Conservation (phyloP, 2,113 vertebrate species). For the Telmatochromis brachygnathus region DNA sequence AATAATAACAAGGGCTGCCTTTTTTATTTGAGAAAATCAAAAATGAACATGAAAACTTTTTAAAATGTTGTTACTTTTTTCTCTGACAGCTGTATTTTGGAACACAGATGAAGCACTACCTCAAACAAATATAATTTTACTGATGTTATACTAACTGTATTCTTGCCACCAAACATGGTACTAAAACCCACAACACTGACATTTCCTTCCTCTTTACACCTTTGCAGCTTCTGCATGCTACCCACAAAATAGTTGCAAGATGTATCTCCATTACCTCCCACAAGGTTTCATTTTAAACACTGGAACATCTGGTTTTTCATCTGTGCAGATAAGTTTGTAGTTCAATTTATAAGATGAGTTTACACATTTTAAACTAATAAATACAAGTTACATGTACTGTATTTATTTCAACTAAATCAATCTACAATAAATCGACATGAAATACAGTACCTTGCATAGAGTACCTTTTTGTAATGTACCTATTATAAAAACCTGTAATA, state of each 20-base stretch:
- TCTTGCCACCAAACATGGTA: not conserved
- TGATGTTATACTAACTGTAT: not conserved
- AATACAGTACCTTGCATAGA: not conserved
- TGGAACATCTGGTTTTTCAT: not conserved
- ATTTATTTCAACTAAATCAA: not conserved
- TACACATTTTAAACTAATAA: not conserved
- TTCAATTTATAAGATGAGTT: not conserved
- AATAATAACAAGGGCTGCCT: fast-evolving
- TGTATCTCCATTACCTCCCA: not conserved
- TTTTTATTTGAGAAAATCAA: not conserved
- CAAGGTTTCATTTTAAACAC: not conserved
- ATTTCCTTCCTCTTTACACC: not conserved
- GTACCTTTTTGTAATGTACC: not conserved
- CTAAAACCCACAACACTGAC: not conserved
- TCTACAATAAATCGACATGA: not conserved
- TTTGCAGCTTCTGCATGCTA: not conserved
- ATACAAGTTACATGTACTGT: not conserved
- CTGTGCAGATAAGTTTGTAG: not conserved
- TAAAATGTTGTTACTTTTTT: not conserved
- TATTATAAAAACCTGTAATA: not conserved
- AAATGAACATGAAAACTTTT: not conserved
- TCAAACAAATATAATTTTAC: not conserved
- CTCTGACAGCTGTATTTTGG: not conserved
- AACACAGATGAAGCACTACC: not conserved
- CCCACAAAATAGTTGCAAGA: not conserved